A percentile compares a stretch with the other conserved stretches of the same genome.
Conservation (phyloP, 1,140 invertebrate species). For the Drosophila repletoides region DNA sequence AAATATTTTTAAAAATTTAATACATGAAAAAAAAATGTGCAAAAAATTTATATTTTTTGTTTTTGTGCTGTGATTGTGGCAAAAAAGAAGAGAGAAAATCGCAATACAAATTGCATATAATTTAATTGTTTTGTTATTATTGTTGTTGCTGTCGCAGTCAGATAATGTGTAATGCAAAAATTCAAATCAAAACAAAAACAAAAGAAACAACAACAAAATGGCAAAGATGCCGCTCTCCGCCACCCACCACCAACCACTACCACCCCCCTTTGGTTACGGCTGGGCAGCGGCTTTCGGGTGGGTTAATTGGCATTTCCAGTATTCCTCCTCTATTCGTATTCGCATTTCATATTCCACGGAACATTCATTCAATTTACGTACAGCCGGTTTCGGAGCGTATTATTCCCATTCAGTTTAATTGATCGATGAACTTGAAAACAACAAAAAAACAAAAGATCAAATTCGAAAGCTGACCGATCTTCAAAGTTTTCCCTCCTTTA, state of each 20-base stretch:
- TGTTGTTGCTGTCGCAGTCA: not conserved
- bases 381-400: not conserved
- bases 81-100: not conserved
- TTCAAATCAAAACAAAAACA: conserved; percentile 30
- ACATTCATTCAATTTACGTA: conserved; percentile 34
- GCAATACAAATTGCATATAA: not conserved
- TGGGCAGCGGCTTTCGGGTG: not conserved
- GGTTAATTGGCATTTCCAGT: conserved; percentile 12
- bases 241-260: too few relatives aligned
- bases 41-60: not conserved
- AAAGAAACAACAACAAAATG: conserved; percentile 4
- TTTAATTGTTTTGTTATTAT: not conserved
- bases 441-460: conserved; percentile 5
- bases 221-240: conserved; percentile 20
- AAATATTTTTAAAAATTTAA: too few relatives aligned
- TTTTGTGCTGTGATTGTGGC: not conserved
- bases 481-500: too few relatives aligned
- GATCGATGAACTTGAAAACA: conserved; percentile 67
- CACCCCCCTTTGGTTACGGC: too few relatives aligned
- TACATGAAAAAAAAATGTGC: too few relatives aligned
- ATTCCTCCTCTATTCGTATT: too few relatives aligned
- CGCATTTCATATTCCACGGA: conserved; percentile 6
- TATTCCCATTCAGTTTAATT: conserved; percentile 55
- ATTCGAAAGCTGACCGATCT: too few relatives aligned
- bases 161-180: conserved; percentile 9